Evolutionary conservation across 2,797 vertebrate genomes (phyloP).

Genomic region (Miichthys miiuy): DNA sequence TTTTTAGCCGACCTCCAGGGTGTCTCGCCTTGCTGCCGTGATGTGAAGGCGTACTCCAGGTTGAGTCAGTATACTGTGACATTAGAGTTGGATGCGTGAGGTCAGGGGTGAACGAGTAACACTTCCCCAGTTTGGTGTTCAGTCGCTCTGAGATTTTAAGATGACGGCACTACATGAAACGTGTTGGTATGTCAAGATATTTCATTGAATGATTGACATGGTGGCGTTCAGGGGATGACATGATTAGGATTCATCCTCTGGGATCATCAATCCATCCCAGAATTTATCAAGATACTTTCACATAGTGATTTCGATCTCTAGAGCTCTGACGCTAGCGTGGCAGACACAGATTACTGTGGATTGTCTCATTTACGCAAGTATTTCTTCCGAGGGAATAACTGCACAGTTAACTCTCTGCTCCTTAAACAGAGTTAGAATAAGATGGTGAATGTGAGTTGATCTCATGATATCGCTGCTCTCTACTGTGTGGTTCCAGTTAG

Average conservation of each 20-base stretch:
- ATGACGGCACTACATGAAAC: too few species aligned
- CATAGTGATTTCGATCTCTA: neutral
- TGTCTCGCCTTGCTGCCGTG: too few species aligned
- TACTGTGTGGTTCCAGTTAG: constrained; percentile 50
- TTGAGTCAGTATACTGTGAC: neutral
- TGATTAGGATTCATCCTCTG: neutral
- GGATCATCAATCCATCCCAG: neutral
- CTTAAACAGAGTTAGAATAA: neutral
- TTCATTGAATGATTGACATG: neutral
- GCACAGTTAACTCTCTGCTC: neutral
- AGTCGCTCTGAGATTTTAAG: neutral
- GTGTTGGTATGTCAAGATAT: neutral
- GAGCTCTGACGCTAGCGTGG: neutral
- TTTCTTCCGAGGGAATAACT: neutral
- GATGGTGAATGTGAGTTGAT: neutral
- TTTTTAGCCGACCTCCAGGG: neutral
- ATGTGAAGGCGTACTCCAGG: neutral
- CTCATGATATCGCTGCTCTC: neutral
- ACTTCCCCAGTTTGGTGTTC: neutral
- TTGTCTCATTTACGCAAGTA: neutral
- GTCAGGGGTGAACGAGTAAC: neutral
- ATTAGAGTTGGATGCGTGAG: neutral
- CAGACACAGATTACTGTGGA: neutral
- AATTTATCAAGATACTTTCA: neutral
- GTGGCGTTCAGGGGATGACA: neutral